phyloP scores from a whole-genome alignment of 2,113 vertebrate genomes.

The Climacteris rufus region DNA sequence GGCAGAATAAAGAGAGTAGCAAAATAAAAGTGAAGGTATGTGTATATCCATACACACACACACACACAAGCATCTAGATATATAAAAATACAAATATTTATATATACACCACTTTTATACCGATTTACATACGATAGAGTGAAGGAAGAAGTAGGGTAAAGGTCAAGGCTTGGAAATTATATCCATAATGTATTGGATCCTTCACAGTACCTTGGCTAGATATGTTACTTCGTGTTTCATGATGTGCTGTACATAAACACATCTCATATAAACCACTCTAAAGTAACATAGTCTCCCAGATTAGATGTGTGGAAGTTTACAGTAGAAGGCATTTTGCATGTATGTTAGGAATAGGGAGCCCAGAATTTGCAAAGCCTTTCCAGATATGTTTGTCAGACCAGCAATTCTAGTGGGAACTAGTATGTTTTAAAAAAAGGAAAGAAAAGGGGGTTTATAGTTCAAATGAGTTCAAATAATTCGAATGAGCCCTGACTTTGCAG shows the following conservation, averaged over 20 bases:
- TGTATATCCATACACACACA: rapidly evolving
- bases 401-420: neutral
- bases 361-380: neutral
- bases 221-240: neutral
- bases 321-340: neutral
- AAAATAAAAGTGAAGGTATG: neutral
- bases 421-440: neutral
- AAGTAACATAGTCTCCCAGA: neutral
- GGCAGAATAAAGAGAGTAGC: neutral
- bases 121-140: too few species aligned
- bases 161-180: neutral
- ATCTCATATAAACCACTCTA: neutral
- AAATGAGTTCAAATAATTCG: too few species aligned
- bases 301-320: neutral
- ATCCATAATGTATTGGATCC: neutral
- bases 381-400: neutral
- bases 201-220: neutral
- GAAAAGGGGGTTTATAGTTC: neutral
- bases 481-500: neutral
- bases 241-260: neutral
- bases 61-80: rapidly evolving
- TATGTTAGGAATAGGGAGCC: neutral
- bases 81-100: neutral
- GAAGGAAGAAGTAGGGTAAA: neutral
- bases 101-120: neutral